Conservation (phyloP, 2,797 vertebrate genomes). For the Gallirallus australis region DNA sequence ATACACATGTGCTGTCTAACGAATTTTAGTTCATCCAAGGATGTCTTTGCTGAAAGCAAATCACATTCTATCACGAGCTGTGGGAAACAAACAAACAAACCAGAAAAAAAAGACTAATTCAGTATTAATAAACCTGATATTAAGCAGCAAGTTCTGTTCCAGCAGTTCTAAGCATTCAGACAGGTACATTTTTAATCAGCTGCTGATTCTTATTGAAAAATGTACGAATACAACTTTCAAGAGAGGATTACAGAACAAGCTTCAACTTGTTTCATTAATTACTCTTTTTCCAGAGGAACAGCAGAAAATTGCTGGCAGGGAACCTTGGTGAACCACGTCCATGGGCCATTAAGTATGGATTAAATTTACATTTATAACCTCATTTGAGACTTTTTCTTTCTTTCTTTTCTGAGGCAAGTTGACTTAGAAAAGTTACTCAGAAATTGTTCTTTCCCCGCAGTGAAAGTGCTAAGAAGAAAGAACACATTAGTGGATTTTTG, state of each 20-base stretch:
- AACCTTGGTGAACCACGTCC: slow-evolving; percentile 20
- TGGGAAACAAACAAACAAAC: background rate
- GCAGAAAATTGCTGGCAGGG: slow-evolving; percentile 47
- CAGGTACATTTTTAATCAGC: slow-evolving; percentile 50
- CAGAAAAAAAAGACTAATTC: background rate
- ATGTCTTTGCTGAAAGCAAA: slow-evolving; percentile 7
- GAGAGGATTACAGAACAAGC: slow-evolving; percentile 68
- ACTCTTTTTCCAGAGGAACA: slow-evolving; percentile 51
- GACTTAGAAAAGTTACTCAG: slow-evolving; percentile 34
- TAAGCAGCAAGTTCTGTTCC: slow-evolving; percentile 48
- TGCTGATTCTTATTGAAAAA: slow-evolving; percentile 61
- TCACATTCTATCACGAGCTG: rapidly evolving
- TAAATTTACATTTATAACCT: slow-evolving; percentile 62
- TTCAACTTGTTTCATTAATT: slow-evolving; percentile 68
- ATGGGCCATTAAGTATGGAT: slow-evolving; percentile 53
- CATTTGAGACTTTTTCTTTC: background rate
- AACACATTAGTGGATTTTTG: background rate
- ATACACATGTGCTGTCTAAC: background rate
- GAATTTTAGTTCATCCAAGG: background rate
- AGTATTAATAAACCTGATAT: slow-evolving; percentile 39
- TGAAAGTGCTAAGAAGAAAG: slow-evolving; percentile 4
- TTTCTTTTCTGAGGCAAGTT: slow-evolving; percentile 14
- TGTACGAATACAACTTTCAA: slow-evolving; percentile 41
- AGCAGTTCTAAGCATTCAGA: slow-evolving; percentile 34
- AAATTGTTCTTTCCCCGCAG: slow-evolving; percentile 15